These are phyloP conservation scores for Galerucella calmariensis DNA, from an alignment of 2,888 invertebrate species.

Conservation along the genomic window DNA sequence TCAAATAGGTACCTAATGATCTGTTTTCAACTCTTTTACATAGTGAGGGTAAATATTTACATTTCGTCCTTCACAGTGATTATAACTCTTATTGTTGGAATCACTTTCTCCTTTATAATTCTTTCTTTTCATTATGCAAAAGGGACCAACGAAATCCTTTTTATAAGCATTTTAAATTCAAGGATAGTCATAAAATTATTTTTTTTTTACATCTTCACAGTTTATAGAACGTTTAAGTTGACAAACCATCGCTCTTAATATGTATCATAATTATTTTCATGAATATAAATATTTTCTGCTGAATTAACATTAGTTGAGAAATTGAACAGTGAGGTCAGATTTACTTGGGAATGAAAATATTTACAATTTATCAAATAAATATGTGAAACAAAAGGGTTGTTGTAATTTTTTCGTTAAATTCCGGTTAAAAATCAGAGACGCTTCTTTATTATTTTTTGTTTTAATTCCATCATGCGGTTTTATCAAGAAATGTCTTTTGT, in stretches of 20 bases:
- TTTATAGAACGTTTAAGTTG: neutral
- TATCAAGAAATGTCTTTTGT: conserved; percentile 45
- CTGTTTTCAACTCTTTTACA: neutral
- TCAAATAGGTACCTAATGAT: neutral
- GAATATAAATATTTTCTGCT: neutral
- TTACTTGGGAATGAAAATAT: too few species aligned
- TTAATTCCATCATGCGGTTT: conserved; percentile 42
- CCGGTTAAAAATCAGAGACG: neutral
- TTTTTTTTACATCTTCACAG: neutral
- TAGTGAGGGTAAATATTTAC: conserved; percentile 17
- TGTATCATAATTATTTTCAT: neutral
- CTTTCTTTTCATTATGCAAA: conserved; percentile 8
- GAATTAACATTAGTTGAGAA: too few species aligned
- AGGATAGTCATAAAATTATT: conserved; percentile 6
- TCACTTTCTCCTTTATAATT: conserved; percentile 8
- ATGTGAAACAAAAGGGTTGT: neutral
- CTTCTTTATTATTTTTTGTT: conserved; percentile 32
- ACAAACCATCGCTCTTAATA: neutral
- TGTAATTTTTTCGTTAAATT: too few species aligned
- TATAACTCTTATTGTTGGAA: neutral
- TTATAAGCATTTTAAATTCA: neutral
- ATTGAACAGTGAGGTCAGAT: too few species aligned
- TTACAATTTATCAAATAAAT: too few species aligned
- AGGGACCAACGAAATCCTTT: neutral
- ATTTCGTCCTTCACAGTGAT: conserved; percentile 19